These are phyloP conservation scores for Theocolax elegans DNA, from an alignment of 1,140 invertebrate species.

Conservation along the genomic window DNA sequence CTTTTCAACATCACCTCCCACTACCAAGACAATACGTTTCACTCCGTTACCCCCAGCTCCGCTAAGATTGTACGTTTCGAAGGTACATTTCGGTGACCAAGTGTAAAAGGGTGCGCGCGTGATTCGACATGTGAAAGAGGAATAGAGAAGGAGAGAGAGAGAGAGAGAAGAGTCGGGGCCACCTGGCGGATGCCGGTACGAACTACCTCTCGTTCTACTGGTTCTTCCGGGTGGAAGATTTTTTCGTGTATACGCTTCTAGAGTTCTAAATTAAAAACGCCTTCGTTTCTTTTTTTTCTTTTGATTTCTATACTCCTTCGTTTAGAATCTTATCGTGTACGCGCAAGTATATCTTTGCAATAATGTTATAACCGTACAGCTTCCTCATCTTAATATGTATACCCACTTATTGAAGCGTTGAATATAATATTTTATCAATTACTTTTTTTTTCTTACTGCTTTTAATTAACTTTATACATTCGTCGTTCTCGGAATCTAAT, in stretches of 20 bases:
- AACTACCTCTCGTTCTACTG: conserved; percentile 38
- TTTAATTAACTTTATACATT: no score
- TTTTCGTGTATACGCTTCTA: neutral
- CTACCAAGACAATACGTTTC: conserved; percentile 27
- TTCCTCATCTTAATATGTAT: no score
- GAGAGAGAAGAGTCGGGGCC: conserved; percentile 42
- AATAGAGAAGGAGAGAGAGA: neutral
- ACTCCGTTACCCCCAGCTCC: conserved; percentile 27
- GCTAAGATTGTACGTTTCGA: no score
- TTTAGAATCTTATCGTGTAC: neutral
- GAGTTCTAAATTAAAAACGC: no score
- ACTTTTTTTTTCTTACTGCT: no score
- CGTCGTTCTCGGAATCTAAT: no score
- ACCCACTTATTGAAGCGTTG: no score
- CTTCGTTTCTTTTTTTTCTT: no score
- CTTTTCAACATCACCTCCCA: neutral
- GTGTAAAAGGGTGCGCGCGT: neutral
- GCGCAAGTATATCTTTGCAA: no score
- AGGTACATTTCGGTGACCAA: conserved; percentile 8
- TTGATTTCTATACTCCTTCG: neutral
- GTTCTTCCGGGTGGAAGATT: conserved; percentile 19
- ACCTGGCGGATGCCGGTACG: conserved; percentile 55
- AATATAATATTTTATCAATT: no score
- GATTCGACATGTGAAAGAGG: no score
- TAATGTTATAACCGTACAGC: no score